A percentile compares a stretch with the other conserved stretches of the same genome.
Evolutionary conservation across 2,113 vertebrate species (phyloP).

Genomic region (Antigone vipio): DNA sequence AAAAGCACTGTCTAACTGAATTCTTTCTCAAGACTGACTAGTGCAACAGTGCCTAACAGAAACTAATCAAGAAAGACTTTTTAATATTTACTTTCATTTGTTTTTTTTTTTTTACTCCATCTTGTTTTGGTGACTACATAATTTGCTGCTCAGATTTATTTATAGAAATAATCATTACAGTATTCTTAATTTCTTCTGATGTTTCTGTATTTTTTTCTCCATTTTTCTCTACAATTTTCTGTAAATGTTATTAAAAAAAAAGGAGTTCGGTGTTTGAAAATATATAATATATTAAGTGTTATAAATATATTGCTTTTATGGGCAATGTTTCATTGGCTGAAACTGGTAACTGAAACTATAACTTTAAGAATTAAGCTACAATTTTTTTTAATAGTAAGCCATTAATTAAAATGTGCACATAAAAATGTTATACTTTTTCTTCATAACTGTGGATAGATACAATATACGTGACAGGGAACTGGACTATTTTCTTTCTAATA

Average conservation of each 20-base stretch:
- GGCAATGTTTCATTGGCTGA: background rate
- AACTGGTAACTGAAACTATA: background rate
- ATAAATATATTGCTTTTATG: background rate
- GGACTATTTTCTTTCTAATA: background rate
- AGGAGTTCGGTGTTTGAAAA: background rate
- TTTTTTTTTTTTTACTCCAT: background rate
- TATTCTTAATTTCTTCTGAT: background rate
- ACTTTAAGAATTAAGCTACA: background rate
- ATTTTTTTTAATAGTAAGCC: background rate
- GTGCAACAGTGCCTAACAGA: background rate
- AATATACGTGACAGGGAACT: background rate
- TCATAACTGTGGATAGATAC: background rate
- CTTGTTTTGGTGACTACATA: background rate
- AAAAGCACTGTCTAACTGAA: background rate
- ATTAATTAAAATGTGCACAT: background rate
- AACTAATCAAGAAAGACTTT: background rate
- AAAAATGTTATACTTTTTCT: background rate
- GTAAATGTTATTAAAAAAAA: background rate
- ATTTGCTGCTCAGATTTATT: background rate
- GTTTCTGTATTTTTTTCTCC: background rate
- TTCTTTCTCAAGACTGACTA: background rate
- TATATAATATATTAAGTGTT: background rate
- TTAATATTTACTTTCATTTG: background rate
- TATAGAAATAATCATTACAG: background rate
- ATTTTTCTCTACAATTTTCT: background rate